A percentile compares a stretch with the other conserved stretches of the same genome.
phyloP scores from a whole-genome alignment of 2,888 invertebrate genomes.

The Congeria kusceri region DNA sequence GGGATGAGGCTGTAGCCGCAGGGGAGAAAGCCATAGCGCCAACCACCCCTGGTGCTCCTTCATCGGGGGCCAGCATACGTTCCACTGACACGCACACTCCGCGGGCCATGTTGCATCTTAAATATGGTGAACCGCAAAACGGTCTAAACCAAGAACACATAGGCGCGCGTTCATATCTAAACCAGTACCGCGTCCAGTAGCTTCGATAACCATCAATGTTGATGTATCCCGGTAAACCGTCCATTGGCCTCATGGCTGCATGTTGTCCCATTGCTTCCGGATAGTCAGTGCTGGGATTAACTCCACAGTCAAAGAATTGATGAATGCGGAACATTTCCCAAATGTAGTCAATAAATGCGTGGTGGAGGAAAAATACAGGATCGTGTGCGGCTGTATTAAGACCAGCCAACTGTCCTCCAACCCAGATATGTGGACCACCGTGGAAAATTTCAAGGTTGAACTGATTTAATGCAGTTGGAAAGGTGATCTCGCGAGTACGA shows the following conservation, averaged over 20 bases:
- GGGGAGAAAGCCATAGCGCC: not conserved
- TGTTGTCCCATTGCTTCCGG: conserved; percentile 50
- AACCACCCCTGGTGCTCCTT: not conserved
- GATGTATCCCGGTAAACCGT: conserved; percentile 50
- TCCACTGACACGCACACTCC: conserved; percentile 44
- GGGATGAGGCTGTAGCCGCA: not conserved
- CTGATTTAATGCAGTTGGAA: conserved; percentile 53
- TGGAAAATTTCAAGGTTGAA: conserved; percentile 64
- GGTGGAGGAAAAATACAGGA: conserved; percentile 76
- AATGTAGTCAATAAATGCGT: conserved; percentile 77
- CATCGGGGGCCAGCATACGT: conserved; percentile 7
- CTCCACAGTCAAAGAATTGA: conserved; percentile 55
- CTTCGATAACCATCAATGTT: conserved; percentile 57
- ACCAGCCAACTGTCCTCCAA: conserved; percentile 74
- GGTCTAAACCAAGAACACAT: no score
- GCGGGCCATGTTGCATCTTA: conserved; percentile 48
- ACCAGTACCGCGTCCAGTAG: conserved; percentile 59
- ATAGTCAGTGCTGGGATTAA: conserved; percentile 64
- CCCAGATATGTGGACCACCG: conserved; percentile 74
- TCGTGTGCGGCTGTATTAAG: conserved; percentile 76
- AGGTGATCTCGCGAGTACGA: conserved; percentile 55
- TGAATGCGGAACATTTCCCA: conserved; percentile 74
- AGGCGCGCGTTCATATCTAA: conserved; percentile 59
- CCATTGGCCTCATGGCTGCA: conserved; percentile 47
- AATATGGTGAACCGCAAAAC: conserved; percentile 56